Evolutionary conservation across 2,797 vertebrate species (phyloP), one percentile per base, ranked within the genome.

Genomic region (Paedocypris micromegethes): DNA sequence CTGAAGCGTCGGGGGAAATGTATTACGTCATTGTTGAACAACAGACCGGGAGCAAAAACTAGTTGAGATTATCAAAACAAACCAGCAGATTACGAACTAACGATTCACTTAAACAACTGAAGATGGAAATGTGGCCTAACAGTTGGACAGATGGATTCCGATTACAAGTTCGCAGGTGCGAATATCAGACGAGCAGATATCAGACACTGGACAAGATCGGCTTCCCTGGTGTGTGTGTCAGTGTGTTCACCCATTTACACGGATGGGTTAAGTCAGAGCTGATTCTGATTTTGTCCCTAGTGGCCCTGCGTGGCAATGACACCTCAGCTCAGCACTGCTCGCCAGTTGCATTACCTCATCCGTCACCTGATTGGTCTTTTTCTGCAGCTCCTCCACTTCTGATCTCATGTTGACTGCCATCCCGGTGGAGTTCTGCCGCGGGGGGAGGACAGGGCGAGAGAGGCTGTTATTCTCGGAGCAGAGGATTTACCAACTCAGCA

Each of bases 331-430:
- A 41, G 45, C 44, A 9, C 6, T 42, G 56, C 56, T 9, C 64
- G 56, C 9, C 58, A 23, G 4, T 72, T 38, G 7, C 49, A 62
- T 87, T 73, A 90, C 91, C 90, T 92, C 89, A 77, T 92, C 88
- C 66, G 90, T 91, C 55, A 91, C 79, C 71, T 90, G 89, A 80
- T 91, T 88, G 80, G 85, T 85, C 75, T 83, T 85, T 59, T 74
- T 82, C 6, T 89, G 87, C 4, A 90, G 77, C 74, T 88, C 83
- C 63, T 89, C 81, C 66, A 83, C 79, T 76, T 90, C 88, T 0
- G 85, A 79, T 56, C 81, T 57, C 46, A 82, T 37, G 46, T 80
- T 80, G 0, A 79, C 76, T 5, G 86, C 80, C 83, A 88, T 88
- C 76, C 64, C 73, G 58, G 68, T 57, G 41, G 68, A 53, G 45